These are phyloP conservation scores for Heterocephalus glaber DNA, from an alignment of 2,113 vertebrate species.

Conservation along the genomic window DNA sequence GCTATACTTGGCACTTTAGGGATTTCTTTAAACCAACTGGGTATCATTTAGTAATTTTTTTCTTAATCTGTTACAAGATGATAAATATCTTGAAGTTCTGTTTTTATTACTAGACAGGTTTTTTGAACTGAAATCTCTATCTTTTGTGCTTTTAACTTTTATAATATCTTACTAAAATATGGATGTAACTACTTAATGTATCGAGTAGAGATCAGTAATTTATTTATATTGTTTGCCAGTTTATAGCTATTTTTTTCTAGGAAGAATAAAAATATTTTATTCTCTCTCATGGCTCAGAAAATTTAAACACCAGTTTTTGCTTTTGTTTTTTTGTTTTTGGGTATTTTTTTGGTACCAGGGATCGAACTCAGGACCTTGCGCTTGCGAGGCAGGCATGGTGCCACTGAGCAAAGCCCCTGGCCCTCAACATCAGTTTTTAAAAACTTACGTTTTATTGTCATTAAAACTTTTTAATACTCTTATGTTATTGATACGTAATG, in stretches of 20 bases:
- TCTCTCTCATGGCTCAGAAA: background rate
- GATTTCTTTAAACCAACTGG: background rate
- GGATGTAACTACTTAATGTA: background rate
- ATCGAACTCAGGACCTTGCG: too few species aligned
- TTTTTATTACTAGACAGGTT: background rate
- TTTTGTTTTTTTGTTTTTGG: too few species aligned
- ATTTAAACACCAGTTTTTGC: background rate
- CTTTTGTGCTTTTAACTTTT: background rate
- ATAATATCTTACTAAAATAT: background rate
- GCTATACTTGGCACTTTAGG: background rate
- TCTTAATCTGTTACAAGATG: background rate
- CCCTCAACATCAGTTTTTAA: background rate
- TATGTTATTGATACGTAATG: background rate
- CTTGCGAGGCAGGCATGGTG: too few species aligned
- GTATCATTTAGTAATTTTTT: background rate
- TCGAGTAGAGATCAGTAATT: background rate
- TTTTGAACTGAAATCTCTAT: background rate
- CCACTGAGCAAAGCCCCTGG: too few species aligned
- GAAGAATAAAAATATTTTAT: background rate
- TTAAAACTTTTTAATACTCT: background rate
- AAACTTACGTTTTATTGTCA: background rate
- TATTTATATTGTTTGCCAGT: background rate
- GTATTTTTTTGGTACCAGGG: too few species aligned
- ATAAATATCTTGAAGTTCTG: background rate
- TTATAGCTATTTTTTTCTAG: background rate